Base-by-base conservation (phyloP, 2,888 invertebrate genomes). In the Epirrhoe alternata region DNA sequence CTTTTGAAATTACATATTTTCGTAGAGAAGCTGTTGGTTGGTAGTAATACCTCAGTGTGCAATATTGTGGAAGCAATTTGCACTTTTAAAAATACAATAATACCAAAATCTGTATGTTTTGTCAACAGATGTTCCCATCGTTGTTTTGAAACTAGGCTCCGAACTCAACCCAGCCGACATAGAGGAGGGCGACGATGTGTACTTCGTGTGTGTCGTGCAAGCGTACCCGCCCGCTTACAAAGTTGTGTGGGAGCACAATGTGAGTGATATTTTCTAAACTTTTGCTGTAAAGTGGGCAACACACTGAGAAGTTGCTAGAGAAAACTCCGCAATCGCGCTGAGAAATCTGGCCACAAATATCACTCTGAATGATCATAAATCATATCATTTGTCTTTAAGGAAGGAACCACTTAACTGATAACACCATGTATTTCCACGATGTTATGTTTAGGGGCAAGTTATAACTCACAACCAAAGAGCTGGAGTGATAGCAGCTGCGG, bases 401-500 rank as follows among this genome's bases (percentile, higher is more conserved):
- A 59, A 38, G 1, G 16, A 49, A 30, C 14, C 49, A 30, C 30
- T 50, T 51, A 49, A 24, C 14, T n/a, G 47, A 52, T 14, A 16
- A 45, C 31, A 14, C 51, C 16, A 31, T 58, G 38, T 49, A 33
- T 50, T 6, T 24, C n/a, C 50, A 50, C 50, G 12, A 2, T 50
- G 24, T 54, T 57, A 12, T 50, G 77, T 75, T 6, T 94, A 98
- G 97, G 97, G 97, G 76, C 96, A 96, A 94, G 93, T 96, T 71
- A 96, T 98, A 86, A 97, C 96, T 76, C 97, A 97, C 82, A 97
- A 97, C 86, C 96, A 96, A 77, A 96, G 97, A 67, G 95, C 96
- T 38, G 97, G 97, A n/a, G 96, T 98, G 50, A 97, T 98, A 83
- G 96, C 97, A 68, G 97, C 97, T 78, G 96, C 96, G 79, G 96